phyloP scores from a whole-genome alignment of 1,140 invertebrate genomes.

The Saccostrea glomerata region DNA sequence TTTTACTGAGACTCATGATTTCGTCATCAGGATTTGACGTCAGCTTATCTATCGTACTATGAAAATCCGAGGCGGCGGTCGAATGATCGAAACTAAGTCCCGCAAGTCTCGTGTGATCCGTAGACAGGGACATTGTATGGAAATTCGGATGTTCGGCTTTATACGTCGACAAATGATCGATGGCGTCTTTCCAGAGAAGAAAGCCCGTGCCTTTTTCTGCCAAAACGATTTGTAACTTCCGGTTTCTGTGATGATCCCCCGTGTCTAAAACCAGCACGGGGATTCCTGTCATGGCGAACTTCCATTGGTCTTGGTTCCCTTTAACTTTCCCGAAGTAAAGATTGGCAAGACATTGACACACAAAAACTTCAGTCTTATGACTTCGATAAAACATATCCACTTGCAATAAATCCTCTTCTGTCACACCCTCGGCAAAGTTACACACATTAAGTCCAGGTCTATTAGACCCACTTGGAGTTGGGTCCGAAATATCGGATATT shows the following conservation, averaged over 20 bases:
- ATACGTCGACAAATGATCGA: slow-evolving; percentile 84
- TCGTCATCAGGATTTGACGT: slow-evolving; percentile 90
- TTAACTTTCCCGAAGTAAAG: slow-evolving; percentile 82
- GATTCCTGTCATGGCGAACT: slow-evolving; percentile 88
- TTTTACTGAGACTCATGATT: slow-evolving; percentile 83
- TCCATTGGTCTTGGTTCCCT: slow-evolving; percentile 82
- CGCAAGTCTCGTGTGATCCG: slow-evolving; percentile 82
- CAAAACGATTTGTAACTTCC: slow-evolving; percentile 87
- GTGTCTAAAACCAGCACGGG: slow-evolving; percentile 89
- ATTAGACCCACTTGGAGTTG: slow-evolving; percentile 5
- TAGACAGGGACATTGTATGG: slow-evolving; percentile 90
- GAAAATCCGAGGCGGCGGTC: slow-evolving; percentile 87
- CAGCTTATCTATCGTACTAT: slow-evolving; percentile 84
- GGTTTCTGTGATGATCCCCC: slow-evolving; percentile 84
- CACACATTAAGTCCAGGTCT: slow-evolving; percentile 20
- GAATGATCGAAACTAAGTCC: slow-evolving; percentile 89
- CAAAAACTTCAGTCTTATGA: slow-evolving; percentile 88
- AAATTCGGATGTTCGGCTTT: slow-evolving; percentile 84
- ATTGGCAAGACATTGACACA: slow-evolving; percentile 89
- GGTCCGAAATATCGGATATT: slow-evolving; percentile 34
- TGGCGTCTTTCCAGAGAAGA: slow-evolving; percentile 90
- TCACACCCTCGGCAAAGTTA: slow-evolving; percentile 77
- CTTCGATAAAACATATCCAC: slow-evolving; percentile 90
- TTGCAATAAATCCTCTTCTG: slow-evolving; percentile 86
- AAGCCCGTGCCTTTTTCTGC: slow-evolving; percentile 92